Evolutionary conservation across 2,888 invertebrate genomes (phyloP), one percentile per base, ranked within the genome.

Genomic region (Chymomyza caudatula): DNA sequence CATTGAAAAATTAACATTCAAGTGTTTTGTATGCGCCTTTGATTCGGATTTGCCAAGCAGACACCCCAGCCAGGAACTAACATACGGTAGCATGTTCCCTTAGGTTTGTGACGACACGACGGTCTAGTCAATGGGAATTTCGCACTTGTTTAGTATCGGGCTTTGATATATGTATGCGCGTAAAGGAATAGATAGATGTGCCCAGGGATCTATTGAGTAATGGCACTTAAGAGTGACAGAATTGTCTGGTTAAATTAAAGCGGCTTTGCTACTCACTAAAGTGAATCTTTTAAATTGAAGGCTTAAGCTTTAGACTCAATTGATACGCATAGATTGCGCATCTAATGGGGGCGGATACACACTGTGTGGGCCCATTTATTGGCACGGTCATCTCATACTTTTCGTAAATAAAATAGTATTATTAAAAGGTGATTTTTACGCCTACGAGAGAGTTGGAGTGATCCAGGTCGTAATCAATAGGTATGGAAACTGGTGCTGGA

Each of bases 1-100:
- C 77, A 71, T 69, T 73, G 70, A 71, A 70, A 74, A 78, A 74
- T 79, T 71, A 75, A 73, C 79, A 74, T 66, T 67, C 62, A 71
- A 69, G 69, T 77, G 72, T 60, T 51, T 69, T 22, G 60, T 25
- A 8, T 17, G 15, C 53, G 51, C 64, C 72, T 67, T 70, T 74
- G 73, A 77, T 71, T 63, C 66, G 60, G 53, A 71, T 71, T 69
- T 73, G 66, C 65, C 68, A 49, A 23, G 53, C 37, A 19, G n/a
- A 57, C 65, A 60, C 20, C 13, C 37, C 49, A 37, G 61, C 15
- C 22, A 23, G 2, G n/a, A n/a, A 17, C 47, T 47, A 19, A 17
- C 47, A 15, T 15, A 44, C 4, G 15, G n/a, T 13, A 13, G 43
- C 43, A 11, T 15, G 43, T 17, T 17, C 44, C 15, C 5, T 5